Evolutionary conservation across 2,888 invertebrate genomes (phyloP).

Genomic region (Eubasilissa splendida): DNA sequence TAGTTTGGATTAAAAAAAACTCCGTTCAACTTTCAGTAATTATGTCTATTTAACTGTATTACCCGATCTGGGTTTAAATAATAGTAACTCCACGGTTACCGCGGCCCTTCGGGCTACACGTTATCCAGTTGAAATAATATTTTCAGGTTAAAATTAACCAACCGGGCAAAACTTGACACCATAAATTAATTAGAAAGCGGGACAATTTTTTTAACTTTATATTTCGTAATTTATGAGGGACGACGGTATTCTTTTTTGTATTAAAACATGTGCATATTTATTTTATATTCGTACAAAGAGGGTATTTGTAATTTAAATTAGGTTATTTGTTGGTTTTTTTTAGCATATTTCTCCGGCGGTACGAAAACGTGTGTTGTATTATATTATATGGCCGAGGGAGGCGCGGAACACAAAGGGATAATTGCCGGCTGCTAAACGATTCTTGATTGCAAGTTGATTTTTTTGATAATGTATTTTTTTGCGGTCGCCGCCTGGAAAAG

Average conservation of each 20-base stretch:
- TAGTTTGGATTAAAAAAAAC: no score
- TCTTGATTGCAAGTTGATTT: constrained; percentile 49
- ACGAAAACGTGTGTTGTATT: constrained; percentile 45
- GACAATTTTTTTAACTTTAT: constrained; percentile 66
- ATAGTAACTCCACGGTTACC: neutral
- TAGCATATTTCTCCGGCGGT: constrained; percentile 48
- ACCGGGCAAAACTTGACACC: constrained; percentile 60
- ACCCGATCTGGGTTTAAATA: constrained; percentile 1
- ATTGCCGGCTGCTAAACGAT: constrained; percentile 47
- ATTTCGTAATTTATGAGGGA: constrained; percentile 56
- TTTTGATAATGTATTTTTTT: constrained; percentile 32
- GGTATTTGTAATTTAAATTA: constrained; percentile 57
- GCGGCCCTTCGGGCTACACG: constrained; percentile 25
- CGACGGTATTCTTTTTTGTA: constrained; percentile 44
- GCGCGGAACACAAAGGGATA: constrained; percentile 21
- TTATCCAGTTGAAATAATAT: constrained; percentile 54
- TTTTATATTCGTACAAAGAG: constrained; percentile 47
- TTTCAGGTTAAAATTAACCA: constrained; percentile 58
- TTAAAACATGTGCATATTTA: constrained; percentile 56
- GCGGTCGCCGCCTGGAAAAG: neutral
- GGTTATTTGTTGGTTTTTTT: constrained; percentile 53
- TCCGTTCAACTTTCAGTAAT: no score
- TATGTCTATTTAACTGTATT: neutral
- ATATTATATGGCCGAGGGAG: constrained; percentile 37
- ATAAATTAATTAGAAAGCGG: constrained; percentile 73